A percentile compares a stretch with the other conserved stretches of the same genome.
Conservation (phyloP, 2,888 invertebrate genomes). For the Chrysolina oricalcia region DNA sequence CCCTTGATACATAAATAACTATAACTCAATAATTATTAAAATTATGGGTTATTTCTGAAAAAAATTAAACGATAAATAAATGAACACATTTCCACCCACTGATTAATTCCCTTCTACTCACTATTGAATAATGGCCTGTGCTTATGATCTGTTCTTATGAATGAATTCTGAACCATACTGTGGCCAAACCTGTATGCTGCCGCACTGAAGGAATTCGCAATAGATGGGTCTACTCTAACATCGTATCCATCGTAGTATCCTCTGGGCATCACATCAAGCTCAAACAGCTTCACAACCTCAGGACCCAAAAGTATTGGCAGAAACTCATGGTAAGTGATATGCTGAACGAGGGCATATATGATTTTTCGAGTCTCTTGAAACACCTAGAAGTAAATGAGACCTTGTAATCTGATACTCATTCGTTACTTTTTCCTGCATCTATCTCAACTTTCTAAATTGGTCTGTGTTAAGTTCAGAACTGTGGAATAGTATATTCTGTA, state of each 20-base stretch:
- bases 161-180: conserved; percentile 86
- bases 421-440: background rate
- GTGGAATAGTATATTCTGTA: too few species aligned
- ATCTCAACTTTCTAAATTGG: background rate
- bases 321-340: conserved; percentile 89
- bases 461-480: background rate
- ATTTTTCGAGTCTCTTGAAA: conserved; percentile 90
- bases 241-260: conserved; percentile 85
- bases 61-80: too few species aligned
- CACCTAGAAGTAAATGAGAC: conserved; percentile 61
- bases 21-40: too few species aligned
- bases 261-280: conserved; percentile 78
- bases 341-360: conserved; percentile 86
- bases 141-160: conserved; percentile 82
- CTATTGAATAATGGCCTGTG: conserved; percentile 82
- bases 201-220: conserved; percentile 86
- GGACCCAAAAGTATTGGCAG: conserved; percentile 84
- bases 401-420: too few species aligned
- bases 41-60: too few species aligned
- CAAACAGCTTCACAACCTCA: conserved; percentile 84
- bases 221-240: conserved; percentile 80
- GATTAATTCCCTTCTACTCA: conserved; percentile 76
- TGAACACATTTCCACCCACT: too few species aligned
- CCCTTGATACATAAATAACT: too few species aligned
- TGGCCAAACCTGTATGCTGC: conserved; percentile 92